Conservation (phyloP, 2,113 vertebrate species). For the Eulemur rufifrons region DNA sequence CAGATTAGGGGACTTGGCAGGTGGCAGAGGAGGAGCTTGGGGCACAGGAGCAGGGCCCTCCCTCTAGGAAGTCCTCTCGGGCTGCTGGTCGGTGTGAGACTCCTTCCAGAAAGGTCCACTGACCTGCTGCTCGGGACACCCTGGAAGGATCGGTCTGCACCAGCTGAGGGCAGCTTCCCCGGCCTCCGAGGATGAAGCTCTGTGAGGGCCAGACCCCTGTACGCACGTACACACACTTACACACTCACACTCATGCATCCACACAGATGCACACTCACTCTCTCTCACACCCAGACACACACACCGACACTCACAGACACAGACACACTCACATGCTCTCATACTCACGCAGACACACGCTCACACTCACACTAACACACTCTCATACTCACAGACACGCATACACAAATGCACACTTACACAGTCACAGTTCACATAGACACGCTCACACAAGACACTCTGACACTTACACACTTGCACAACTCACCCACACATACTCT, state of each 20-base stretch:
- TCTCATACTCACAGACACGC: background rate
- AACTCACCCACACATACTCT: background rate
- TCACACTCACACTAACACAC: background rate
- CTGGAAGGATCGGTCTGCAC: background rate
- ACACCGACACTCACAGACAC: background rate
- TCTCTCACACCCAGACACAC: background rate
- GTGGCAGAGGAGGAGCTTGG: background rate
- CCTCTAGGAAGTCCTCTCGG: fast-evolving
- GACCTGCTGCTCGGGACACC: fast-evolving
- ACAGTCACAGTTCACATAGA: background rate
- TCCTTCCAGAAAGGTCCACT: background rate
- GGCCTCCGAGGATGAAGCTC: background rate
- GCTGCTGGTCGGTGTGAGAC: fast-evolving
- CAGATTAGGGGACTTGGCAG: too few species aligned
- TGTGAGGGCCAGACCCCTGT: too few species aligned
- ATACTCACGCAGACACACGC: background rate
- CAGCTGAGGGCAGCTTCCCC: fast-evolving
- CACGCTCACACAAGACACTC: too few species aligned
- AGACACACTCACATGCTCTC: background rate
- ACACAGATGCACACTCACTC: background rate
- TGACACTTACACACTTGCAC: background rate
- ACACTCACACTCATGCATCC: too few species aligned
- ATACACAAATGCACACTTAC: background rate
- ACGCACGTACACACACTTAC: fast-evolving
- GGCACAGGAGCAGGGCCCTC: background rate